Evolutionary conservation across 1,140 invertebrate genomes (phyloP), one percentile per base, ranked within the genome.

Genomic region (Brachystomella parvula): DNA sequence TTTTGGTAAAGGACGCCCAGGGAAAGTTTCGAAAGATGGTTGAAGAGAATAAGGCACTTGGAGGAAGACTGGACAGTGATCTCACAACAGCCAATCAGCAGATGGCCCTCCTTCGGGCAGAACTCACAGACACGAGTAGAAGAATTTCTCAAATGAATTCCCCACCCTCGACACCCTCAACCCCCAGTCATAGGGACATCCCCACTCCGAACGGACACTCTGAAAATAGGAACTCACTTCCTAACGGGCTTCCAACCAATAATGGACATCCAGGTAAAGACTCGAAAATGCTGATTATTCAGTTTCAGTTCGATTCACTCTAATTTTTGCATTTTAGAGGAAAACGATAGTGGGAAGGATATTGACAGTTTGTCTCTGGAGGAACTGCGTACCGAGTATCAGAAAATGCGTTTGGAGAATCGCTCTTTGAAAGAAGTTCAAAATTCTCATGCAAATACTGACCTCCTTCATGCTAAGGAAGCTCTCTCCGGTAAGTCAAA

Each of bases 11-110:
- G 12, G 26, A 26, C 19, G 19, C 3, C 2, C 76, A 83, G 81
- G 81, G 79, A 70, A 85, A 86, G 79, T 85, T 86, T 76, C 82
- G 83, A 75, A 83, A 83, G 76, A 86, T 86, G 85, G 84, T 86
- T 72, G 84, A 86, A 76, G 85, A 87, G 76, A 86, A 86, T 78
- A 81, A 82, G 77, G 80, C 82, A 69, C 79, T 85, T 62, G 84
- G 83, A 47, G 78, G 81, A 65, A 79, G 82, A 70, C 82, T 86
- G 67, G 84, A 86, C 75, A 79, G 80, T 49, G 71, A 73, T 59
- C 66, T 73, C 56, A 60, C 65, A 64, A 64, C 64, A 44, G 68
- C 71, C 24, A 66, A 73, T 66, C 47, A 53, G 28, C 68, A 73
- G 66, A 70, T 73, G 68, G 66, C 68, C 44, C 64, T 73, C n/a